Base-by-base conservation (phyloP, 1,140 invertebrate species). In the Drosophila kikkawai region DNA sequence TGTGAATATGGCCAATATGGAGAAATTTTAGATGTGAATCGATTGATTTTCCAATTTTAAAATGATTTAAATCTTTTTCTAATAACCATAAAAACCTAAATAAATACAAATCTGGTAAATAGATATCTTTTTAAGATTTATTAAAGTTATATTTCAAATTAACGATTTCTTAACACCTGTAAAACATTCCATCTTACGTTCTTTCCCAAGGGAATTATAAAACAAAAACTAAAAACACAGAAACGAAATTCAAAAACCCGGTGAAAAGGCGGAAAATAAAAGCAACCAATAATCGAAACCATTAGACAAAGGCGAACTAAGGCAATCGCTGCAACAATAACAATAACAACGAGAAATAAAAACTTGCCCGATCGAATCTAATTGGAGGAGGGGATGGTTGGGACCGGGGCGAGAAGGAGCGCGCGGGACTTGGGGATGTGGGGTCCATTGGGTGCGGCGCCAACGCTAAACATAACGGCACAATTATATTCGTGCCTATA, bases 391-490 rank as follows among this genome's bases (percentile, higher is more conserved):
- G 37, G 58, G 66, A 66, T 67, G 45, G 51, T 32, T 67, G 45
- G 56, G 34, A 42, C 39, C 29, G 42, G 32, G 17, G 47, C 22
- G 22, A 26, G 44, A 3, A 41, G 58, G 22, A 13, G 45, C 11
- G 45, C 11, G 36, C 7, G 41, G 44, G 44, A 17, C 1, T 22
- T 13, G 45, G n/a, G 29, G 13, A 56, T 39, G 39, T 50, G 50
- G 51, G 34, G 75, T 78, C 59, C 39, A 47, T 69, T 87, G 84
- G 83, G 83, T 87, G 83, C 84, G 83, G 84, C 84, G 80, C 67
- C 63, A 87, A 76, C 71, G 68, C 73, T 67, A 84, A 84, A 79
- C 64, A 79, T 88, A 88, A 88, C 84, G 85, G 85, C 84, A 87
- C 80, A 80, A 78, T 80, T 74, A 80, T 80, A 82, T 50, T 79